phyloP scores from a whole-genome alignment of 2,113 vertebrate species.

The Entosphenus tridentatus region DNA sequence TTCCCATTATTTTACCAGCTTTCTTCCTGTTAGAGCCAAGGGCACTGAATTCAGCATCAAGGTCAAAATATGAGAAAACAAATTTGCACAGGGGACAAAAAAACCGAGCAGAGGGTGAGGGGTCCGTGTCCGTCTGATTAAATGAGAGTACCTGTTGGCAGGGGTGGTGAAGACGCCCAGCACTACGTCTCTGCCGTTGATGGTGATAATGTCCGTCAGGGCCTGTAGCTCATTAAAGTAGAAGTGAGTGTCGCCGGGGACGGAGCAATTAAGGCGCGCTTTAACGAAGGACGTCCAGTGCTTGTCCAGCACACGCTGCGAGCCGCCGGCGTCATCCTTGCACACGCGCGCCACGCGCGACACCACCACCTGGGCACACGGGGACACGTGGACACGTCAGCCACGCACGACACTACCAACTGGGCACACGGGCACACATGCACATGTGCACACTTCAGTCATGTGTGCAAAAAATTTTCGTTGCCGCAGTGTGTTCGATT shows the following conservation, averaged over 20 bases:
- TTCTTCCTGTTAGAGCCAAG: too few species aligned
- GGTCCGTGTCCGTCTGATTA: too few species aligned
- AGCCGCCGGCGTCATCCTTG: constrained; percentile 67
- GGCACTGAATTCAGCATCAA: too few species aligned
- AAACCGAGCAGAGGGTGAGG: too few species aligned
- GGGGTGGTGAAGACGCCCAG: constrained; percentile 78
- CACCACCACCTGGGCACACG: constrained; percentile 42
- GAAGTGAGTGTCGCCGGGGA: constrained; percentile 77
- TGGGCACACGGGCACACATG: constrained; percentile 2
- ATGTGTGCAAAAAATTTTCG: too few species aligned
- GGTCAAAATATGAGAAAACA: too few species aligned
- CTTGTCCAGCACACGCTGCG: constrained; percentile 72
- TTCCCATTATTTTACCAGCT: too few species aligned
- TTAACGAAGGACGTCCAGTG: constrained; percentile 96
- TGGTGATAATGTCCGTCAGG: constrained; percentile 51
- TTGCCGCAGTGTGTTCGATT: too few species aligned
- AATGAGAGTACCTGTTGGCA: constrained; percentile 44
- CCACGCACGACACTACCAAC: neutral
- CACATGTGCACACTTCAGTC: neutral
- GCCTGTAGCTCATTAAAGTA: constrained; percentile 92
- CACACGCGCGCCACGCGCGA: constrained; percentile 72
- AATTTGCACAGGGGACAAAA: too few species aligned
- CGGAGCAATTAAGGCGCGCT: constrained; percentile 77
- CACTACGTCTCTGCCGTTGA: constrained; percentile 57
- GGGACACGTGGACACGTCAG: neutral